Conservation (phyloP, 2,888 invertebrate genomes). For the Drosophila anceps region DNA sequence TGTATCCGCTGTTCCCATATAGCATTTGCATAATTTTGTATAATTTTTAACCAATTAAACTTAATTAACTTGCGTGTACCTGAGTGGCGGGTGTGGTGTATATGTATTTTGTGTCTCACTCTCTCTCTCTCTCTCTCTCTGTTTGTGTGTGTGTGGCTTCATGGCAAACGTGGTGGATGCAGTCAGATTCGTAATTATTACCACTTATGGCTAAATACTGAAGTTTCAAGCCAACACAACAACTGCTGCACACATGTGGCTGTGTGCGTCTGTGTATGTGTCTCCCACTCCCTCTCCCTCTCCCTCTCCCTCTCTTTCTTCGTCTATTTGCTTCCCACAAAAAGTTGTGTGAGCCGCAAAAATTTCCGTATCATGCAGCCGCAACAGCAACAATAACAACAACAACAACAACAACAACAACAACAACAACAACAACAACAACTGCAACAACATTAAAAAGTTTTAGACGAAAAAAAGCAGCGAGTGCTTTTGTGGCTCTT, state of each 20-base stretch:
- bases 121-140: background rate
- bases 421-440: constrained; percentile 24
- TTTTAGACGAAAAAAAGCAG: constrained; percentile 52
- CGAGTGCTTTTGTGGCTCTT: constrained; percentile 42
- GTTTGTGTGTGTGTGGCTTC: constrained; percentile 25
- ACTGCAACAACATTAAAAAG: constrained; percentile 54
- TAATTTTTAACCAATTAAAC: constrained; percentile 81
- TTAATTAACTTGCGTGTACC: constrained; percentile 72
- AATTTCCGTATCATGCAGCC: constrained; percentile 74
- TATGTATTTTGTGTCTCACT: background rate
- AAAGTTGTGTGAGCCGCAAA: constrained; percentile 61
- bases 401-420: constrained; percentile 22
- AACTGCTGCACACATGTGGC: constrained; percentile 7
- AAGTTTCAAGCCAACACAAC: constrained; percentile 31
- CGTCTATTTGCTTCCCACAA: constrained; percentile 36
- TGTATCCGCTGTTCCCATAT: background rate
- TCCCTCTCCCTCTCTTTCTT: background rate
- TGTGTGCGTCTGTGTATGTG: background rate
- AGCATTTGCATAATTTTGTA: constrained; percentile 52
- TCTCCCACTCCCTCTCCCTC: constrained; percentile 1
- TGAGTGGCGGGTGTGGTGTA: constrained; percentile 1
- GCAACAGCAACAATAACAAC: constrained; percentile 44
- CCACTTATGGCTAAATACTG: constrained; percentile 81
- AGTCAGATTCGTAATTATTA: constrained; percentile 73
- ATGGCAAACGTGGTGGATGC: background rate